These are phyloP conservation scores for Mongoloraphidia duomilia DNA, from an alignment of 2,888 invertebrate species.

Conservation along the genomic window DNA sequence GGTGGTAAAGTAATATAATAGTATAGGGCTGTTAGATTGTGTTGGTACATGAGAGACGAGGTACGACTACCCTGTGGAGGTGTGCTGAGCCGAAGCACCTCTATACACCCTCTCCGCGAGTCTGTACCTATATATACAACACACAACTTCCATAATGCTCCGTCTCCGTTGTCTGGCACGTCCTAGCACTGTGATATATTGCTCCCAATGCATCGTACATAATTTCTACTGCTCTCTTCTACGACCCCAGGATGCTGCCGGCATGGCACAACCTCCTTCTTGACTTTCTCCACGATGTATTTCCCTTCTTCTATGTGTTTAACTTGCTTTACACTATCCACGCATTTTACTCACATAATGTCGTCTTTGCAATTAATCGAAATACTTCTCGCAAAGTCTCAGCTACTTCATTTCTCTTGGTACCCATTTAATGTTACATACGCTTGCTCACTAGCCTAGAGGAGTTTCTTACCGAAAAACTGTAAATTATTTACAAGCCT, in stretches of 20 bases:
- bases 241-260: slow-evolving; percentile 7
- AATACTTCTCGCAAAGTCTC: too few relatives aligned
- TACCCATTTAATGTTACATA: too few relatives aligned
- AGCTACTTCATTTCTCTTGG: too few relatives aligned
- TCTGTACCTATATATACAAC: slow-evolving; percentile 17
- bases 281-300: neutral
- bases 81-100: neutral
- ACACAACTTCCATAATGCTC: slow-evolving; percentile 30
- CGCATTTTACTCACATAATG: too few relatives aligned
- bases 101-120: neutral
- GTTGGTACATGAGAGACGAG: too few relatives aligned
- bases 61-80: neutral
- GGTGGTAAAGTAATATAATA: too few relatives aligned
- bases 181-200: slow-evolving; percentile 30
- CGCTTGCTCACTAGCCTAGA: too few relatives aligned
- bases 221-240: slow-evolving; percentile 26
- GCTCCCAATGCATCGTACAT: slow-evolving; percentile 36
- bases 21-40: too few relatives aligned
- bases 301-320: neutral
- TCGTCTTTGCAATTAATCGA: too few relatives aligned
- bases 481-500: neutral
- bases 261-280: slow-evolving; percentile 3
- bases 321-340: too few relatives aligned
- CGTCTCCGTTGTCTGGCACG: slow-evolving; percentile 33
- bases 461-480: too few relatives aligned